Conservation (phyloP, 1,140 invertebrate genomes). For the Eriosoma lanigerum region DNA sequence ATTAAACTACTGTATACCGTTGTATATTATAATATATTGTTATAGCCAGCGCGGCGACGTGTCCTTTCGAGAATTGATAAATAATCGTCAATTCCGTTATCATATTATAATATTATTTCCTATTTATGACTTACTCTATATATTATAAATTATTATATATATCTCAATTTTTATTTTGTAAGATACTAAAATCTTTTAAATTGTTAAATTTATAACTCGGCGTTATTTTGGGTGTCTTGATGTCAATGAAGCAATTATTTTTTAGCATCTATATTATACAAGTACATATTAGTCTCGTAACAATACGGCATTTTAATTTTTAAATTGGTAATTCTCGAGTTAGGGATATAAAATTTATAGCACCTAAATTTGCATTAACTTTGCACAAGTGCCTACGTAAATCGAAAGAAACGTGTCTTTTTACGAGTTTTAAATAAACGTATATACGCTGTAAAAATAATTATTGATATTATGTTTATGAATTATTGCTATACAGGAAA, state of each 20-base stretch:
- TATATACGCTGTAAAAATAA: background rate
- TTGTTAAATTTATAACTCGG: too few species aligned
- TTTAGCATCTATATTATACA: background rate
- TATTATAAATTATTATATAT: too few species aligned
- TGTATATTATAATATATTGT: too few species aligned
- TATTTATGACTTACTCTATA: too few species aligned
- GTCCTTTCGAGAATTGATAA: too few species aligned
- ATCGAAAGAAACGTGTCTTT: background rate
- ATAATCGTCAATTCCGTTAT: too few species aligned
- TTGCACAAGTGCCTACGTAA: background rate
- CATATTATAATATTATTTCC: too few species aligned
- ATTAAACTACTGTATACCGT: too few species aligned
- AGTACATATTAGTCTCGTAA: too few species aligned
- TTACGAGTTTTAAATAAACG: background rate
- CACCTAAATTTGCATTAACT: background rate
- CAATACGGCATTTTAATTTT: background rate
- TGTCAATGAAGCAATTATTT: background rate
- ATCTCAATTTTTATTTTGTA: too few species aligned
- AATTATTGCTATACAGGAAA: background rate
- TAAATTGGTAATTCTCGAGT: background rate
- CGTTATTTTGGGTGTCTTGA: background rate
- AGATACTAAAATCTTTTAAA: too few species aligned
- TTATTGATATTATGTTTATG: background rate
- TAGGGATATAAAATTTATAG: background rate
- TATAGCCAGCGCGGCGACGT: too few species aligned